Evolutionary conservation across 1,140 invertebrate genomes (phyloP), one percentile per base, ranked within the genome.

Genomic region (Lasioglossum albipes): DNA sequence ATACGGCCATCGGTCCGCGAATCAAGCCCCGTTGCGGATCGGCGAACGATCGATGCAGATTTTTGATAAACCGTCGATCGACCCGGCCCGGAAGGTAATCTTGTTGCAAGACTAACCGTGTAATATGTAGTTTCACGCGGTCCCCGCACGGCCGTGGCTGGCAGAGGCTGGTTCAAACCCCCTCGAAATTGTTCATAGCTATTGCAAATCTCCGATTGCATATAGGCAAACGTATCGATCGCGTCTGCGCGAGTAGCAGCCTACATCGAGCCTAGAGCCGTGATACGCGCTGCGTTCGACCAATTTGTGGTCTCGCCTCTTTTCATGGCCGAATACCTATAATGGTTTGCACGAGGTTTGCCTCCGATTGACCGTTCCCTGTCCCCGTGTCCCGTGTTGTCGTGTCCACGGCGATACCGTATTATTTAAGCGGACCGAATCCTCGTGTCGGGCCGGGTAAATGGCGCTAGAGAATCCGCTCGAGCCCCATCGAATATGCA

Each of bases 121-220:
- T 65, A 18, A 77, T 69, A 62, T 62, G 57, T 77, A 64, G 66
- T 27, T 22, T 49, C 16, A 57, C 57, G 31, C 12, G 45, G 2
- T 36, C 36, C 36, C n/a, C 6, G 31, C 12, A 4, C 31, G 0
- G 18, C 13, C 12, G 13, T 9, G 61, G 22, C 45, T 45, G 7
- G 61, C 27, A 13, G 61, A 27, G 27, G 27, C 61, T 4, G 27
- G 22, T 27, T 16, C 22, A 10, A 20, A 18, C 31, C 31, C 61
- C 45, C 45, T 54, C 76, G 10, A 41, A 71, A 77, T 79, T 70
- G 59, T 79, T 42, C 18, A 12, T 72, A 65, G 16, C 27, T 61
- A 72, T 72, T 54, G 69, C 76, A 72, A 79, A 79, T 79, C 76
- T 22, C 31, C 69, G 69, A 79, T 64, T 54, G 52, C 59, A 54